Conservation (phyloP, 2,888 invertebrate species). For the Caenorhabditis virilis region DNA sequence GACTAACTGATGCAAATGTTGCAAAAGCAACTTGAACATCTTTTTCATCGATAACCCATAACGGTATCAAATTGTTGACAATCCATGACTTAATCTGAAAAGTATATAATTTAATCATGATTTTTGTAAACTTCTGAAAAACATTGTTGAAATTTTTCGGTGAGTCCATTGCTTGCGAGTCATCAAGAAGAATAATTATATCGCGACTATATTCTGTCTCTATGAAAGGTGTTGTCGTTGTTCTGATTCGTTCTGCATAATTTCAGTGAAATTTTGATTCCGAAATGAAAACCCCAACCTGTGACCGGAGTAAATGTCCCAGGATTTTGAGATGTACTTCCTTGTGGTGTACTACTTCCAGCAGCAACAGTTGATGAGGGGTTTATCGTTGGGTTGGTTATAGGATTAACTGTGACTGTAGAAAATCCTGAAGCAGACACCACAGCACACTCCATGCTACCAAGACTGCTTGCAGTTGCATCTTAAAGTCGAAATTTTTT, state of each 20-base stretch:
- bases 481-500: constrained; percentile 8
- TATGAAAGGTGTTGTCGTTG: constrained; percentile 19
- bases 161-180: constrained; percentile 28
- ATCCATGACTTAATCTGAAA: constrained; percentile 27
- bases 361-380: background rate
- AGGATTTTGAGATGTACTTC: too few relatives aligned
- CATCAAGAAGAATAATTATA: constrained; percentile 38
- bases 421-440: constrained; percentile 7
- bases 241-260: too few relatives aligned
- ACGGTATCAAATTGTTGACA: constrained; percentile 6
- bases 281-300: too few relatives aligned
- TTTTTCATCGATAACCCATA: constrained; percentile 18
- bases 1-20: constrained; percentile 19
- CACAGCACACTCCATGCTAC: constrained; percentile 13
- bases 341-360: background rate
- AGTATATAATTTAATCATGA: background rate
- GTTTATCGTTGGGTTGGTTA: background rate
- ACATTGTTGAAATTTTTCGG: constrained; percentile 16
- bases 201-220: constrained; percentile 27
- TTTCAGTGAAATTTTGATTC: too few relatives aligned
- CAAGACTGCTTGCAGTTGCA: constrained; percentile 9
- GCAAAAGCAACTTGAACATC: constrained; percentile 26
- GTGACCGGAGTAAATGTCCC: too few relatives aligned
- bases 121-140: background rate
- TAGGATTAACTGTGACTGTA: constrained; percentile 2